Evolutionary conservation across 2,797 vertebrate genomes (phyloP).

Genomic region (Hoplostethus atlanticus): DNA sequence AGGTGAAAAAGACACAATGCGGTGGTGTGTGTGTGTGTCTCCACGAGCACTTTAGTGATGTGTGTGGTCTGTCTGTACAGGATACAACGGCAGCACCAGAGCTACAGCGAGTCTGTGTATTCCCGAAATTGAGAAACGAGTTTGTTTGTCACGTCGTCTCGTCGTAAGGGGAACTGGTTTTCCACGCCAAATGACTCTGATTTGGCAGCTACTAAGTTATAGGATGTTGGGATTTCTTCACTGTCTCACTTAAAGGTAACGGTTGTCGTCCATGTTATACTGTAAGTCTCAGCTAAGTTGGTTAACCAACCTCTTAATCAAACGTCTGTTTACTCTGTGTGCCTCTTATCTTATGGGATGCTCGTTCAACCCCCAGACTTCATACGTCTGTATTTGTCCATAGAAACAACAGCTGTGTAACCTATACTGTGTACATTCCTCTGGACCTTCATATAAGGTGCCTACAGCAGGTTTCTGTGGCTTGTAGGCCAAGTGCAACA

Average conservation of each 20-base stretch:
- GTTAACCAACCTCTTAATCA: conserved; percentile 4
- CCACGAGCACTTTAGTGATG: conserved; percentile 31
- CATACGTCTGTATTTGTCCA: conserved; percentile 8
- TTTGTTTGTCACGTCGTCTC: conserved; percentile 1
- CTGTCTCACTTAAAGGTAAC: conserved; percentile 29
- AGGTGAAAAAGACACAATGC: not conserved
- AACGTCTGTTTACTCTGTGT: not conserved
- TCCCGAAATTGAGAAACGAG: not conserved
- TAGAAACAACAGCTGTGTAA: conserved; percentile 6
- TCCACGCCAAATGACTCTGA: conserved; percentile 37
- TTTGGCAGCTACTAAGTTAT: conserved; percentile 7
- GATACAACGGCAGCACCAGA: not conserved
- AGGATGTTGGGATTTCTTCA: not conserved
- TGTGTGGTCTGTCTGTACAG: conserved; percentile 5
- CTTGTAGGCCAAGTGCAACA: conserved; percentile 1
- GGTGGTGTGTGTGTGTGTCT: conserved; percentile 5
- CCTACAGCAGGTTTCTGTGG: conserved; percentile 9
- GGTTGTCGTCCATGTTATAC: conserved; percentile 1
- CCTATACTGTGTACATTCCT: conserved; percentile 23
- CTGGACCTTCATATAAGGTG: not conserved
- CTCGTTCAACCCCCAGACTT: not conserved
- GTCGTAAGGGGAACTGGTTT: conserved; percentile 56
- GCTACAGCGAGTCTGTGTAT: not conserved
- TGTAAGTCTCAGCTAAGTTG: not conserved
- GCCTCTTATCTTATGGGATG: conserved; percentile 2